Evolutionary conservation across 2,888 invertebrate genomes (phyloP).

Genomic region (Epistrophella euchroma): DNA sequence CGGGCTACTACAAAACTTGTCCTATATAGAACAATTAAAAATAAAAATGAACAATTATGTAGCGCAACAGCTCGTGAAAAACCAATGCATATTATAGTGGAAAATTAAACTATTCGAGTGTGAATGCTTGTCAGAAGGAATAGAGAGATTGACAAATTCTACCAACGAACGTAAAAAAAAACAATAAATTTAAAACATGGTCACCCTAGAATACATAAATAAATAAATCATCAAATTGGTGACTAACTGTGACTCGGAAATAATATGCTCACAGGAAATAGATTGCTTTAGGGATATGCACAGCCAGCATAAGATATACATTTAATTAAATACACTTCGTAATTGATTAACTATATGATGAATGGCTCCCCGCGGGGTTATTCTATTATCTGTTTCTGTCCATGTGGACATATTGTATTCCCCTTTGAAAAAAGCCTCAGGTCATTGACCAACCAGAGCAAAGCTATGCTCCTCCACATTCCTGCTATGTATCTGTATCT

Average conservation of each 20-base stretch:
- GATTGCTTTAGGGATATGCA: constrained; percentile 13
- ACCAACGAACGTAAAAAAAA: too few species aligned
- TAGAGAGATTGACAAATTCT: too few species aligned
- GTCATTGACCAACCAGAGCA: constrained; percentile 9
- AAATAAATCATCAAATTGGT: constrained; percentile 20
- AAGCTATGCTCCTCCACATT: not conserved
- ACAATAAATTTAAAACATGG: not conserved
- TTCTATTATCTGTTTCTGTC: not conserved
- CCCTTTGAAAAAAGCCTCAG: not conserved
- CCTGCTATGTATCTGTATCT: constrained; percentile 5
- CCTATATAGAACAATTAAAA: too few species aligned
- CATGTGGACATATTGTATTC: not conserved
- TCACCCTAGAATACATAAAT: not conserved
- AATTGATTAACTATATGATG: constrained; percentile 56
- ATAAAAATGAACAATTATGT: too few species aligned
- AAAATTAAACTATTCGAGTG: too few species aligned
- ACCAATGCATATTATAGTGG: too few species aligned
- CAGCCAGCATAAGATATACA: constrained; percentile 3
- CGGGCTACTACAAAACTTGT: too few species aligned
- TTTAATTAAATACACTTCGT: constrained; percentile 39
- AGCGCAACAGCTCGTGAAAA: too few species aligned
- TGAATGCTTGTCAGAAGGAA: too few species aligned
- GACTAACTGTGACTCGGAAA: not conserved
- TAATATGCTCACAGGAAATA: constrained; percentile 16
- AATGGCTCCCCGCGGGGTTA: constrained; percentile 19